phyloP scores from a whole-genome alignment of 2,888 invertebrate genomes.

The Clivina fossor region DNA sequence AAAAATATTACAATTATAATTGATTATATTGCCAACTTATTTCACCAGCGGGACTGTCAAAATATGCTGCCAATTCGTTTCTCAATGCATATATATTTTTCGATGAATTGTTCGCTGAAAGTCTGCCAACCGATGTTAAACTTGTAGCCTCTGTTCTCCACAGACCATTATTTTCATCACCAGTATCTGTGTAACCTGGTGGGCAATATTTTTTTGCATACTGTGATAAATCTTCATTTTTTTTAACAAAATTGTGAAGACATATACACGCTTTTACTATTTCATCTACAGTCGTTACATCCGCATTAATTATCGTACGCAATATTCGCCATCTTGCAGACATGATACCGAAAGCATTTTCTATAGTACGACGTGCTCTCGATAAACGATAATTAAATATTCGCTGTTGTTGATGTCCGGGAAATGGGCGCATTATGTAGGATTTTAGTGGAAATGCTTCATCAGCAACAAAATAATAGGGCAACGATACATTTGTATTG shows the following conservation, averaged over 20 bases:
- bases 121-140: constrained; percentile 3
- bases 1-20: constrained; percentile 2
- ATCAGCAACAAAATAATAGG: too few species aligned
- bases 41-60: neutral
- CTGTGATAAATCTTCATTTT: neutral
- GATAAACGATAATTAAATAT: constrained; percentile 7
- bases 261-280: constrained; percentile 10
- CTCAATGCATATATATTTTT: neutral
- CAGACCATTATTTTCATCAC: neutral
- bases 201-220: neutral
- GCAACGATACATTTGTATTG: too few species aligned
- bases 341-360: constrained; percentile 32
- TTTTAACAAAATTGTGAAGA: constrained; percentile 6
- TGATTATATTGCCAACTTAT: constrained; percentile 8
- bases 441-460: too few species aligned
- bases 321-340: constrained; percentile 28
- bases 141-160: constrained; percentile 3
- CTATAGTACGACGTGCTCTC: constrained; percentile 10
- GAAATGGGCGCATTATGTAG: constrained; percentile 6
- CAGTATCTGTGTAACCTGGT: neutral
- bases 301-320: constrained; percentile 15
- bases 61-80: neutral
- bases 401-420: neutral
- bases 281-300: constrained; percentile 8
- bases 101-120: constrained; percentile 7